Base-by-base conservation (phyloP, 1,140 invertebrate species). In the Wiebesia pumilae region DNA sequence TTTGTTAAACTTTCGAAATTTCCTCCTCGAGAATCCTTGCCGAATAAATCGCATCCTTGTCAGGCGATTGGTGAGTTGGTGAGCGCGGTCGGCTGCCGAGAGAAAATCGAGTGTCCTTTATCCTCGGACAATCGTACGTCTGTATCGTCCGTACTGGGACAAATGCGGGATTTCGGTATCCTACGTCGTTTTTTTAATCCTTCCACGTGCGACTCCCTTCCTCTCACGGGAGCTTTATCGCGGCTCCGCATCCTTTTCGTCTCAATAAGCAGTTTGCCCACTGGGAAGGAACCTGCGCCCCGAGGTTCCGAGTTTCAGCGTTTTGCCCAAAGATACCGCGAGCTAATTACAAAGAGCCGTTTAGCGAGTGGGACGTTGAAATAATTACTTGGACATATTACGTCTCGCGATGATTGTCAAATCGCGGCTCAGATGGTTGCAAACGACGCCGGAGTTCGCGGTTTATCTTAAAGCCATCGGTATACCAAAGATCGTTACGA, bases 1-100 rank as follows among this genome's bases (percentile, higher is more conserved):
- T 51, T n/a, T 24, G 33, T 38, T 27, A 14, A 40, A 80, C 83
- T 87, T 73, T 67, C 82, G 80, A 83, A 80, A 87, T 87, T 82
- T 58, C 69, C 12, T 83, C 58, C 51, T 6, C 69, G 77, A 73
- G 81, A 14, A 35, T 81, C 80, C 47, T 81, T n/a, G 62, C 58
- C 51, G 33, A 81, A 69, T 81, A 81, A 81, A 81, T 81, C 38
- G 67, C 38, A n/a, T 38, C 30, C 67, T 73, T 73, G 81, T 83
- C 54, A 38, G 19, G 30, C 33, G 19, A 58, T 33, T 58, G 3
- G 40, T 24, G 54, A 21, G 62, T 12, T 83, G 54, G 43, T n/a
- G n/a, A n/a, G n/a, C 9, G 65, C 19, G 35, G n/a, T 7, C 67
- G 67, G 43, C 24, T 38, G 43, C 58, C 62, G 40, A 16, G 24